A percentile compares a stretch with the other conserved stretches of the same genome.
These are phyloP conservation scores for Lutra lutra DNA, from an alignment of 2,797 vertebrate species.

Conservation along the genomic window DNA sequence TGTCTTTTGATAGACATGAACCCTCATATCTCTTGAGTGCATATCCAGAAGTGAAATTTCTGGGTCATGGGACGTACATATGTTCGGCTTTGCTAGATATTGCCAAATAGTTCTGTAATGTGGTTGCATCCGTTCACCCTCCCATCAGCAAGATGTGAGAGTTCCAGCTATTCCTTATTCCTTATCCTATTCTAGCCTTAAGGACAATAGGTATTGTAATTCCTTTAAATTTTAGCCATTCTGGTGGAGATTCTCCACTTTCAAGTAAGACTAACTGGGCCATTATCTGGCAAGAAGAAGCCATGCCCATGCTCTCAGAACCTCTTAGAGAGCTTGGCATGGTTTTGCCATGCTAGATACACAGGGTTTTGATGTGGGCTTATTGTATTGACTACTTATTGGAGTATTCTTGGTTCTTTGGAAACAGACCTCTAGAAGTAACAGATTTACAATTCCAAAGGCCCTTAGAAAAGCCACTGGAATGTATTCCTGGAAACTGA, in stretches of 20 bases:
- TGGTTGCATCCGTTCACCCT: not conserved
- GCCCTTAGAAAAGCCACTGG: not conserved
- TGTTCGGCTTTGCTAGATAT: constrained; percentile 10
- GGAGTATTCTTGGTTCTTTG: constrained; percentile 27
- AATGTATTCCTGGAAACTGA: constrained; percentile 14
- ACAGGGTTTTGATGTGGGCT: not conserved
- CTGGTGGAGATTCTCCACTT: not conserved
- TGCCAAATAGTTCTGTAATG: not conserved
- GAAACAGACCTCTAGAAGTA: not conserved
- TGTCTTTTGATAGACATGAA: not conserved
- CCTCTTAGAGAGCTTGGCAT: not conserved
- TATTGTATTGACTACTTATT: constrained; percentile 28
- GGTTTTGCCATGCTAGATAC: not conserved
- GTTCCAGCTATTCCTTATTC: constrained; percentile 3
- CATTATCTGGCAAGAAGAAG: not conserved
- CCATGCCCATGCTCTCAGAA: not conserved
- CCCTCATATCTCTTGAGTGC: constrained; percentile 2
- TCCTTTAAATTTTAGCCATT: constrained; percentile 29
- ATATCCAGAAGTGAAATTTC: not conserved
- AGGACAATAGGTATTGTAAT: not conserved
- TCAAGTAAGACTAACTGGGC: not conserved
- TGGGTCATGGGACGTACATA: not conserved
- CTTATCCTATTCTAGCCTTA: not conserved
- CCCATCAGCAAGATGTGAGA: not conserved
- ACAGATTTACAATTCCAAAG: not conserved